Conservation (phyloP, 92 coral and sea anemone genomes). For the Porites divaricata region DNA sequence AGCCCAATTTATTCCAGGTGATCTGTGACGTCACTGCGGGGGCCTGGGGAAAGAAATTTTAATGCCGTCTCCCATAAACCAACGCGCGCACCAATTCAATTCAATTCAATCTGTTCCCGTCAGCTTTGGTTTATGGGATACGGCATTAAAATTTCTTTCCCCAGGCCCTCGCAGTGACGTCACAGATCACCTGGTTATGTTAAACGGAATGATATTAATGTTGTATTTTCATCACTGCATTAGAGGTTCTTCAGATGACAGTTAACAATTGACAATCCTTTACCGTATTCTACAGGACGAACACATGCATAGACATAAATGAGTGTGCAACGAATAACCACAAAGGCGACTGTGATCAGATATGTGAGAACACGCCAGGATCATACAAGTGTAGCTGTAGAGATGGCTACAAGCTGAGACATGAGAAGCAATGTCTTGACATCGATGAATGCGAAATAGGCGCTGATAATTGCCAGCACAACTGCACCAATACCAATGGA, state of each 20-base stretch:
- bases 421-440: constrained; percentile 61
- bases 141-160: too few species aligned
- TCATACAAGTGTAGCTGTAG: constrained; percentile 78
- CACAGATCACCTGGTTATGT: too few species aligned
- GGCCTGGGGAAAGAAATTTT: too few species aligned
- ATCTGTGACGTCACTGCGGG: too few species aligned
- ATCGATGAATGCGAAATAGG: constrained; percentile 74
- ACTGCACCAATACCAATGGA: constrained; percentile 78
- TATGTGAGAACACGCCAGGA: constrained; percentile 82
- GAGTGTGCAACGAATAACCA: constrained; percentile 82
- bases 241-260: too few species aligned
- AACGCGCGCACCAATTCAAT: too few species aligned
- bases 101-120: too few species aligned
- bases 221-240: background rate
- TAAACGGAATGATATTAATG: too few species aligned
- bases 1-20: too few species aligned
- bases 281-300: constrained; percentile 40
- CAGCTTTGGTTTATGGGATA: too few species aligned
- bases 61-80: too few species aligned
- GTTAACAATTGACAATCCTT: background rate
- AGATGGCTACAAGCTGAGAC: constrained; percentile 64
- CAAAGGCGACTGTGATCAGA: constrained; percentile 84
- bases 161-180: too few species aligned
- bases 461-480: constrained; percentile 69
- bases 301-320: constrained; percentile 74